phyloP scores from a whole-genome alignment of 2,113 vertebrate species.

The Pedionomus torquatus region DNA sequence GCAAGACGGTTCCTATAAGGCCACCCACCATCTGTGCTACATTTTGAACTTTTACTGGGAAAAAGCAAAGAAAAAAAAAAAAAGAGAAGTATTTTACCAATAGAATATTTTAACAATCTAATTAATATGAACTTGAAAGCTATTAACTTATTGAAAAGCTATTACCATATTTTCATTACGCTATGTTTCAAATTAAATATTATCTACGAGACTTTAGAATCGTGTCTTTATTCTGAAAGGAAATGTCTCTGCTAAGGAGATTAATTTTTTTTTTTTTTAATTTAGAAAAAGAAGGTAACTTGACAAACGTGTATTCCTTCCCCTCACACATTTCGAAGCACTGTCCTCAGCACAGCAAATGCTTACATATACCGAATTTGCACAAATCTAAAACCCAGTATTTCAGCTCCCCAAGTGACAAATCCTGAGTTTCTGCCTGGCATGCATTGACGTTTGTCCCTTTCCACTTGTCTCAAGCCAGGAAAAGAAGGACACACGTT shows the following conservation, averaged over 20 bases:
- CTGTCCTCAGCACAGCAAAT: background rate
- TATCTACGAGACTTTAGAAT: constrained; percentile 26
- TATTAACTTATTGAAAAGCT: constrained; percentile 61
- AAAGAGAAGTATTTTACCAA: background rate
- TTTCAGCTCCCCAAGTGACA: background rate
- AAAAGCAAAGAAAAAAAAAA: background rate
- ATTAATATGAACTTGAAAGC: constrained; percentile 60
- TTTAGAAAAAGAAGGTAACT: constrained; percentile 12
- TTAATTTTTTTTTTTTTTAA: background rate
- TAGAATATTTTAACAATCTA: constrained; percentile 53
- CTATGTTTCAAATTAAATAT: constrained; percentile 53
- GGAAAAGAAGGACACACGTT: background rate
- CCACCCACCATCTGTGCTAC: background rate
- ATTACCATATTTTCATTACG: constrained; percentile 53
- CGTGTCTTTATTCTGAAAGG: constrained; percentile 39
- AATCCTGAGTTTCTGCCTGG: background rate
- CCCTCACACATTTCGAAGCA: background rate
- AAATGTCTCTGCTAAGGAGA: constrained; percentile 13
- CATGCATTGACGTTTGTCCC: background rate
- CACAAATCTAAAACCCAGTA: background rate
- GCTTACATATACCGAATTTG: background rate
- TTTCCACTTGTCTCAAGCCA: background rate
- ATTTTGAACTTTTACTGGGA: background rate
- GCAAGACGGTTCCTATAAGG: background rate
- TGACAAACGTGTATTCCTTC: background rate